Percentiles rank a stretch among this genome's conserved stretches.
These are phyloP conservation scores for Megalurothrips usitatus DNA, from an alignment of 2,888 invertebrate species.

Conservation along the genomic window DNA sequence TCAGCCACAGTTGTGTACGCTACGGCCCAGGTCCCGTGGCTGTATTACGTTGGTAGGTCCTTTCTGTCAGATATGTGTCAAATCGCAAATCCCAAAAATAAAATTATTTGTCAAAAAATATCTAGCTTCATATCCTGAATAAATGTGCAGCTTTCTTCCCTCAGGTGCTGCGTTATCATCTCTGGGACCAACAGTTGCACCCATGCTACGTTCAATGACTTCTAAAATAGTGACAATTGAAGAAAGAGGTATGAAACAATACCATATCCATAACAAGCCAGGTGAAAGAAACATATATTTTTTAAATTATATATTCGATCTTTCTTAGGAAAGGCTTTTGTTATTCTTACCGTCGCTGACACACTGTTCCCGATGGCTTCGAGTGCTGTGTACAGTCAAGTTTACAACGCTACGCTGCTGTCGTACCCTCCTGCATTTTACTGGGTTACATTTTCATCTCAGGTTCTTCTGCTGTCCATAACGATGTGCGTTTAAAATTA, in stretches of 20 bases:
- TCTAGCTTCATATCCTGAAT: slow-evolving; percentile 19
- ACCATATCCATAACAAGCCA: background rate
- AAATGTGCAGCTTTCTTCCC: slow-evolving; percentile 32
- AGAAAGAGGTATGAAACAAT: slow-evolving; percentile 59
- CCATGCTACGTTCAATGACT: slow-evolving; percentile 71
- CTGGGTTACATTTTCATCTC: slow-evolving; percentile 67
- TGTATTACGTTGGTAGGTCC: slow-evolving; percentile 57
- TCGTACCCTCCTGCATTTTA: slow-evolving; percentile 59
- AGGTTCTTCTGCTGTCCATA: slow-evolving; percentile 42
- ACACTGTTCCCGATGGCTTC: slow-evolving; percentile 73
- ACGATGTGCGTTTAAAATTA: background rate
- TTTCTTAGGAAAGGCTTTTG: slow-evolving; percentile 64
- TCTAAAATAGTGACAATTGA: slow-evolving; percentile 68
- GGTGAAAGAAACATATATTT: too few species aligned
- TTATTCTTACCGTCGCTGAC: slow-evolving; percentile 72
- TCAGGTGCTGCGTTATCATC: slow-evolving; percentile 65
- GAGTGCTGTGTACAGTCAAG: slow-evolving; percentile 65
- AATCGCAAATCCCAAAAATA: too few species aligned
- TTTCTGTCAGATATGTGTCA: too few species aligned
- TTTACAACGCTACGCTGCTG: slow-evolving; percentile 59
- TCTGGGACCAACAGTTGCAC: slow-evolving; percentile 73
- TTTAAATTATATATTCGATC: slow-evolving; percentile 28
- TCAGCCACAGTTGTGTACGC: too few species aligned
- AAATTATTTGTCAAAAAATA: too few species aligned
- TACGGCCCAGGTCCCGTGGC: slow-evolving; percentile 51